These are phyloP conservation scores for Copsychus sechellarum DNA, from an alignment of 2,113 vertebrate genomes.

Conservation along the genomic window DNA sequence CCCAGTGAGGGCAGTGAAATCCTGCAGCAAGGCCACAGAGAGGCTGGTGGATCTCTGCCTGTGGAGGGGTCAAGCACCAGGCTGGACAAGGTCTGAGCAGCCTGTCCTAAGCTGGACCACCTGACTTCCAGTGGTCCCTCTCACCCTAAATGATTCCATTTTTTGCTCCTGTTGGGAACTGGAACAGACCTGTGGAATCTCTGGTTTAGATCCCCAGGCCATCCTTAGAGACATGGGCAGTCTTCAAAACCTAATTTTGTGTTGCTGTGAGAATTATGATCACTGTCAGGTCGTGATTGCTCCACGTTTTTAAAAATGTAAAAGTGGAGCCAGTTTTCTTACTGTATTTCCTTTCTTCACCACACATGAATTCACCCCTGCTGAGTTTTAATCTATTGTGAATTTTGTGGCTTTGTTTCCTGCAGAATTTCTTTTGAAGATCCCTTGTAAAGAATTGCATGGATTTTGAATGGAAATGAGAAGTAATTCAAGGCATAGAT, in stretches of 20 bases:
- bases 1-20: neutral
- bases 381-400: slow-evolving; percentile 2
- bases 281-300: neutral
- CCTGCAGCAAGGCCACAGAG: neutral
- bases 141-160: neutral
- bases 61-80: neutral
- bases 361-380: neutral
- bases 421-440: slow-evolving; percentile 3
- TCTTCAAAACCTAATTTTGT: neutral
- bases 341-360: neutral
- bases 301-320: neutral
- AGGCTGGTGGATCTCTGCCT: neutral
- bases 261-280: neutral
- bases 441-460: neutral
- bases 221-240: neutral
- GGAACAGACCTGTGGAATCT: neutral
- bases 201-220: neutral
- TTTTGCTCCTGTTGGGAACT: neutral
- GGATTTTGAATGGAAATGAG: neutral
- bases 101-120: neutral
- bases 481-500: slow-evolving; percentile 7
- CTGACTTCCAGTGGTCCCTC: neutral
- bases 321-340: neutral
- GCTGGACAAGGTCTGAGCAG: neutral
- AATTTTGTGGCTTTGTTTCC: slow-evolving; percentile 14